A percentile compares a stretch with the other conserved stretches of the same genome.
Evolutionary conservation across 2,888 invertebrate species (phyloP).

Genomic region (Chymomyza fuscimana): DNA sequence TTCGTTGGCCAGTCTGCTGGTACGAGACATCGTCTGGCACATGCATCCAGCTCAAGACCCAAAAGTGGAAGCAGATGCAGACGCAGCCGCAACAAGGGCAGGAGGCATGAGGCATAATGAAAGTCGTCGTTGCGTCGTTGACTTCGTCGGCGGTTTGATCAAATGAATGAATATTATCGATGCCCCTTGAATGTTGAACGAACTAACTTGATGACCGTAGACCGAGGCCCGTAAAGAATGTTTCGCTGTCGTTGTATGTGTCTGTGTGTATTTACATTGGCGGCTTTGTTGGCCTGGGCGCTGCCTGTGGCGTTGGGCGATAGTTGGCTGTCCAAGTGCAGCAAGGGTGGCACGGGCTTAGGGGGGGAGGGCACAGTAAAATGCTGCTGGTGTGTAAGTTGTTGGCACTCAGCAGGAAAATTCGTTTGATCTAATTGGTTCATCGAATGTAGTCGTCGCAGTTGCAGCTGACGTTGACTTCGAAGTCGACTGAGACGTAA

Average conservation of each 20-base stretch:
- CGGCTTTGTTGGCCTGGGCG: constrained; percentile 42
- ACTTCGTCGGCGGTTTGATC: constrained; percentile 73
- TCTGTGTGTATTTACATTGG: constrained; percentile 45
- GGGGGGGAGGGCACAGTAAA: background rate
- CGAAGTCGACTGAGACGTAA: constrained; percentile 4
- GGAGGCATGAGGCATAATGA: constrained; percentile 56
- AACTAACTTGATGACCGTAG: constrained; percentile 68
- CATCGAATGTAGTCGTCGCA: constrained; percentile 63
- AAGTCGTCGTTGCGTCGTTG: constrained; percentile 57
- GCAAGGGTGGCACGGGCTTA: background rate
- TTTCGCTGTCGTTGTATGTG: constrained; percentile 33
- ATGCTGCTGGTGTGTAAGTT: constrained; percentile 44
- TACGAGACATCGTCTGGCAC: constrained; percentile 13
- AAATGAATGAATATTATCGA: constrained; percentile 76
- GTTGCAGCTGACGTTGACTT: constrained; percentile 22
- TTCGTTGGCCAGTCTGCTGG: constrained; percentile 28
- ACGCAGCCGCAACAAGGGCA: constrained; percentile 9
- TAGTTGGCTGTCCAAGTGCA: constrained; percentile 12
- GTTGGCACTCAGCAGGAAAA: constrained; percentile 70
- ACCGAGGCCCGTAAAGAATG: constrained; percentile 55
- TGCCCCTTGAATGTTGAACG: constrained; percentile 64
- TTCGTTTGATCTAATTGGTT: constrained; percentile 76
- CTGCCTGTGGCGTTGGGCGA: constrained; percentile 25
- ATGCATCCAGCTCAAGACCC: constrained; percentile 32
- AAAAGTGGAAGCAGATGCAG: constrained; percentile 16